phyloP scores from a whole-genome alignment of 2,113 vertebrate species.

The Chaetodon trifascialis region DNA sequence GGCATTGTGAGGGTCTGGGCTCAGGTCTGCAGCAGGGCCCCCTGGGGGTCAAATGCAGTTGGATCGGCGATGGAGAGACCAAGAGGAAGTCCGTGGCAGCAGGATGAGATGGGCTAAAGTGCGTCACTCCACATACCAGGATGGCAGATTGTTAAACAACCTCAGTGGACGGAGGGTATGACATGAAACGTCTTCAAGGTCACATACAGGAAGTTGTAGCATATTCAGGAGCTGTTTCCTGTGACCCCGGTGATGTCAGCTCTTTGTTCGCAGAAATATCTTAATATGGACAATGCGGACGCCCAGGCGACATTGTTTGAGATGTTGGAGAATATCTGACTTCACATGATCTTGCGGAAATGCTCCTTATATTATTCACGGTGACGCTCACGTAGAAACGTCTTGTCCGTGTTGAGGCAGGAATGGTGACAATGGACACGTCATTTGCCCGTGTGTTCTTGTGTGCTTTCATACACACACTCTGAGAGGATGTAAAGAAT shows the following conservation, averaged over 20 bases:
- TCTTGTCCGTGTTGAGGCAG: background rate
- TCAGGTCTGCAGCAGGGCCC: constrained; percentile 46
- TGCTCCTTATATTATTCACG: constrained; percentile 20
- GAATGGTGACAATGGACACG: background rate
- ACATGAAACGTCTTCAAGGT: constrained; percentile 69
- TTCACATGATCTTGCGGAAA: constrained; percentile 33
- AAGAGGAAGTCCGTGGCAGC: constrained; percentile 45
- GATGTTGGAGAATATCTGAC: constrained; percentile 15
- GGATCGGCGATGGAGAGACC: constrained; percentile 1
- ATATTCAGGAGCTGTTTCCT: constrained; percentile 69
- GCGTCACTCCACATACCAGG: constrained; percentile 73
- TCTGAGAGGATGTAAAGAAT: constrained; percentile 32
- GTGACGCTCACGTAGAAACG: background rate
- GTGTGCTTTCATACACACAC: background rate
- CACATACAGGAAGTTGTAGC: constrained; percentile 73
- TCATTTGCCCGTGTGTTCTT: background rate
- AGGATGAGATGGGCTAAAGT: constrained; percentile 54
- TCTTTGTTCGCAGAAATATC: constrained; percentile 72
- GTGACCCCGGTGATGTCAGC: constrained; percentile 58
- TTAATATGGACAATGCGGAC: constrained; percentile 41
- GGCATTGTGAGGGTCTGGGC: constrained; percentile 61
- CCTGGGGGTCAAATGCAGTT: constrained; percentile 45
- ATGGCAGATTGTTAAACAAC: constrained; percentile 69
- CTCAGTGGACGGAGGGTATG: constrained; percentile 42
- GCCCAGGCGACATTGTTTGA: constrained; percentile 30